Evolutionary conservation across 2,797 vertebrate genomes (phyloP), one percentile per base, ranked within the genome.

Genomic region (Clarias platycephalus): DNA sequence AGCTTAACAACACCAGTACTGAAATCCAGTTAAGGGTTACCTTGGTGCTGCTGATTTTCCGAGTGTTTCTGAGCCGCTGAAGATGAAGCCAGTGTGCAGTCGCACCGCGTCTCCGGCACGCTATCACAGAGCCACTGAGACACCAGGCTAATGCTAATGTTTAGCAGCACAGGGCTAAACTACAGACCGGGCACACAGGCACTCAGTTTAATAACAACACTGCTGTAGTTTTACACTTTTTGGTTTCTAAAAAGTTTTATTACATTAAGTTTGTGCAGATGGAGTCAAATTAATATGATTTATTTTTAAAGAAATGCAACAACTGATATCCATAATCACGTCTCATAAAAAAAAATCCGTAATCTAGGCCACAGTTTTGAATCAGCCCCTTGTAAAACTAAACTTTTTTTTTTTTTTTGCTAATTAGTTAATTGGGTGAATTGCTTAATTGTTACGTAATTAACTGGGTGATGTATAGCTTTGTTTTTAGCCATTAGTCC

Each of bases 11-110:
- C 9, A 5, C 62, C 16, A 20, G 0, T 34, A 9, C 3, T 5
- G 2, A 79, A 40, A 20, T 22, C 12, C 26, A 64, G n/a, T 13
- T 5, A 13, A 22, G n/a, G 8, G 4, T 66, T 74, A 87, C 86
- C 86, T 84, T 15, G 26, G 31, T 70, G 16, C 16, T 22, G 80
- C 75, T 80, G 74, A 82, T 67, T 81, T 80, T 78, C 86, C 58
- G 44, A 26, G 60, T 82, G 83, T 79, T 82, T 79, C 20, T 68
- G 83, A 64, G 82, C 63, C n/a, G 55, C 75, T 24, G 55, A 77
- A 22, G 68, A 78, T 18, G 72, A 66, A 68, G 62, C 6, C 12
- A 18, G 49, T 57, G 64, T 87, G 66, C 74, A 37, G 64, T 55
- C 83, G 78, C 31, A 71, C 67, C 58, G 58, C 28, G 28, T 72